Conservation (phyloP, 1,140 invertebrate species). For the Lepidurus apus region DNA sequence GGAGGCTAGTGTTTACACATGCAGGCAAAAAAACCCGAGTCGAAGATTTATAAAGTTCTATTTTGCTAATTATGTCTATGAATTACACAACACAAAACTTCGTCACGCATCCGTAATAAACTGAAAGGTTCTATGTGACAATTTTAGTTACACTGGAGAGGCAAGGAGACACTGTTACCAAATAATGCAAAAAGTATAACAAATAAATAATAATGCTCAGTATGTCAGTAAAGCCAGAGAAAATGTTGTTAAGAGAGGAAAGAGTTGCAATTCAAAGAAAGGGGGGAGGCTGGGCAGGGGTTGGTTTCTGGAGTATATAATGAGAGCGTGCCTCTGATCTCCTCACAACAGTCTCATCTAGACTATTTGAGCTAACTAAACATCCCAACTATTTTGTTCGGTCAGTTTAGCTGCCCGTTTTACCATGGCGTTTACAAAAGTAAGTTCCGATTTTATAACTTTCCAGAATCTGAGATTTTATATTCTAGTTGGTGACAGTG, state of each 20-base stretch:
- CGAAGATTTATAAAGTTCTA: too few species aligned
- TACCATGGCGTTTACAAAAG: not conserved
- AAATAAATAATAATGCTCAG: too few species aligned
- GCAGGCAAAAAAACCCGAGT: not conserved
- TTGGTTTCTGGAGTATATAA: slow-evolving; percentile 14
- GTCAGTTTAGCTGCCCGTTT: not conserved
- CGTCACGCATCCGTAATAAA: too few species aligned
- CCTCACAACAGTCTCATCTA: too few species aligned
- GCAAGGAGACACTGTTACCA: too few species aligned
- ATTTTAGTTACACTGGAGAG: too few species aligned
- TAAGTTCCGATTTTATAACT: not conserved
- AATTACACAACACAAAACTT: too few species aligned
- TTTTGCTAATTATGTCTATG: too few species aligned
- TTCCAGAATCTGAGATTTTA: not conserved
- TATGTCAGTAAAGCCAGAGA: not conserved
- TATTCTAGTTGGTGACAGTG: not conserved
- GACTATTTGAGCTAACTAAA: too few species aligned
- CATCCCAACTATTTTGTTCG: not conserved
- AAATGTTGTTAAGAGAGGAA: not conserved
- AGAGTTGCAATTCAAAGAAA: not conserved
- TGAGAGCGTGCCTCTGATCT: not conserved
- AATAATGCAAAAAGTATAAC: too few species aligned
- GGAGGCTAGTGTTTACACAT: not conserved
- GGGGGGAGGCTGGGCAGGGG: not conserved
- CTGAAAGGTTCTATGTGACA: too few species aligned